Conservation (phyloP, 2,113 vertebrate species). For the Globicephala melas region DNA sequence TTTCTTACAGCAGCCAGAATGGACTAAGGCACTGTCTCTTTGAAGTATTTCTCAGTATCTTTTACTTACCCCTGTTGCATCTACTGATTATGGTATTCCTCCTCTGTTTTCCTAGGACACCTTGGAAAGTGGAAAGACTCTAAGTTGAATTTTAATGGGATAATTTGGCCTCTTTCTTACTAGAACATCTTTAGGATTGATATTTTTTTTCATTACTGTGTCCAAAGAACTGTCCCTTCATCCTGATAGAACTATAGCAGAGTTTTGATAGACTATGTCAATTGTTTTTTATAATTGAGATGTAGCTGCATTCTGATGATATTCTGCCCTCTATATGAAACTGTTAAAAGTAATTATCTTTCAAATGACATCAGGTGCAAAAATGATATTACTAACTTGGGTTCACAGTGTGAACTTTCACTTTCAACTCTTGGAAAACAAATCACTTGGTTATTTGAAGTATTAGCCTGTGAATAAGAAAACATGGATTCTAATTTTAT, state of each 20-base stretch:
- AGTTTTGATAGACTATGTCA: background rate
- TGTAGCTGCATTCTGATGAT: background rate
- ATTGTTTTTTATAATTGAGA: background rate
- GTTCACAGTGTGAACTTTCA: background rate
- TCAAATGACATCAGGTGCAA: background rate
- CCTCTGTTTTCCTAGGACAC: background rate
- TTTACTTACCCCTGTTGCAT: background rate
- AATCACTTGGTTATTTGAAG: background rate
- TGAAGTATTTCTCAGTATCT: background rate
- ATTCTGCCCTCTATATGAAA: background rate
- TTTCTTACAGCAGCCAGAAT: background rate
- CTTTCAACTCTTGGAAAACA: background rate
- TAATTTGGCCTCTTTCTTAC: background rate
- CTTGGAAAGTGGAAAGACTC: background rate
- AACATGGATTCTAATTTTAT: background rate
- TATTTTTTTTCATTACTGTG: background rate
- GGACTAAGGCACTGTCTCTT: background rate
- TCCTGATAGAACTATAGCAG: background rate
- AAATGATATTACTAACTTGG: background rate
- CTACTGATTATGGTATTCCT: background rate
- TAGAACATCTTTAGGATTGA: background rate
- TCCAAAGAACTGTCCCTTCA: background rate
- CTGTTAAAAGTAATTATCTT: background rate
- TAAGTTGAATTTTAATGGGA: background rate
- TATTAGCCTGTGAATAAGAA: background rate